Base-by-base conservation (phyloP, 2,888 invertebrate species). In the Sturmia bella region DNA sequence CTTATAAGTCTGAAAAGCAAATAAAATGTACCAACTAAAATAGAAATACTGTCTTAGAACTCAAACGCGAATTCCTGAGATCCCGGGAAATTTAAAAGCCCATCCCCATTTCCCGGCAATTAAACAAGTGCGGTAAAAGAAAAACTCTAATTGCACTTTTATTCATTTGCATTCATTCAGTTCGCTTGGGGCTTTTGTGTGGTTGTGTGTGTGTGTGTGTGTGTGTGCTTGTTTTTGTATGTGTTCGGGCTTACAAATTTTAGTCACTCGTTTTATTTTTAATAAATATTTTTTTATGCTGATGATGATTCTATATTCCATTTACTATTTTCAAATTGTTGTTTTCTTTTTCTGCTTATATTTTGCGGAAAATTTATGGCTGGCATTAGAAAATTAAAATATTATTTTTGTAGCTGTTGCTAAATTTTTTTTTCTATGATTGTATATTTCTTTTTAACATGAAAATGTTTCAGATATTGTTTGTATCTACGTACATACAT, bases 351-450 rank as follows among this genome's bases (percentile, higher is more conserved):
- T 56, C 32, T 52, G 32, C 43, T 43, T 72, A 24, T 45, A 54
- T 56, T 41, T 69, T 63, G 63, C 63, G 24, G 57, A 80, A 69
- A 80, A 75, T 80, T 80, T 80, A 80, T 80, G 63, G 70, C 50
- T 70, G 57, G 50, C 75, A 80, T 74, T 80, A 59, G 54, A 80
- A 68, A 69, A 68, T 74, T 68, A 80, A 68, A 69, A 80, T 48
- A 54, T 45, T 32, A 41, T 48, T 59, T 17, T 57, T 32, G 37
- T 78, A 43, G 43, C 50, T 56, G 54, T 43, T 50, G 45, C n/a
- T n/a, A n/a, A n/a, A n/a, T n/a, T 24, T 24, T 37, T 39, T 24
- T 17, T 59, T 21, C 6, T 45, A n/a, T 15, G 21, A 15, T 13
- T 24, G 21, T 24, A 52, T 39, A 24, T 56, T 45, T 52, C 52